Base-by-base conservation (phyloP, 1,140 invertebrate species). In the Gryon sp. region DNA sequence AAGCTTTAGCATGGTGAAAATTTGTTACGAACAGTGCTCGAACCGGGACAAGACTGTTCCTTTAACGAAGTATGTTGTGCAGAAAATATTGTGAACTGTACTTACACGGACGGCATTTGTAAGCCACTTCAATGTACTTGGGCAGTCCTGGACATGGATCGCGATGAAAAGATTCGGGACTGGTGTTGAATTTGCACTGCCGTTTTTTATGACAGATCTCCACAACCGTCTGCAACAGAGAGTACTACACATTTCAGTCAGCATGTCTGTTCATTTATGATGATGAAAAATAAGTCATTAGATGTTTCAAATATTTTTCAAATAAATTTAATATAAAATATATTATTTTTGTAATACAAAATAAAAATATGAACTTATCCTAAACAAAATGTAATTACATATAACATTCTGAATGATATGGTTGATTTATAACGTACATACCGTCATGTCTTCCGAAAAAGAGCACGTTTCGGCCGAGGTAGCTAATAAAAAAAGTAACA, bases 91-190 rank as follows among this genome's bases (percentile, higher is more conserved):
- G 46, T 57, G 20, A 38, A 28, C 59, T 63, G 46, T 88, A 95
- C 95, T 96, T 91, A 98, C 96, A 96, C 84, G 96, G 97, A 87
- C 95, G 92, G 90, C 96, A 98, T 89, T 97, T 97, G 89, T 96
- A 98, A 63, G 95, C 95, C 16, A 98, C 94, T 89, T 97, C 95
- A 76, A 97, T 94, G 86, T 95, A 97, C 89, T 97, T 97, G 19
- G 93, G 90, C 7, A 93, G 91, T 26, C 93, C 93, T 18, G 96
- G 95, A 86, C 97, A 98, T 0, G 96, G 95, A 88, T 98, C 96
- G 2, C 92, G 91, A 19, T 93, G 93, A 82, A 97, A 95, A 30
- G 92, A 92, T 79, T 93, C 92, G 0, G 95, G 93, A 32, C 92
- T 94, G 7, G 95, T 94, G 82, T 94, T 92, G 81, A 98, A 94